A percentile compares a stretch with the other conserved stretches of the same genome.
Evolutionary conservation across 2,888 invertebrate genomes (phyloP).

Genomic region (Ferdinandea cuprea): DNA sequence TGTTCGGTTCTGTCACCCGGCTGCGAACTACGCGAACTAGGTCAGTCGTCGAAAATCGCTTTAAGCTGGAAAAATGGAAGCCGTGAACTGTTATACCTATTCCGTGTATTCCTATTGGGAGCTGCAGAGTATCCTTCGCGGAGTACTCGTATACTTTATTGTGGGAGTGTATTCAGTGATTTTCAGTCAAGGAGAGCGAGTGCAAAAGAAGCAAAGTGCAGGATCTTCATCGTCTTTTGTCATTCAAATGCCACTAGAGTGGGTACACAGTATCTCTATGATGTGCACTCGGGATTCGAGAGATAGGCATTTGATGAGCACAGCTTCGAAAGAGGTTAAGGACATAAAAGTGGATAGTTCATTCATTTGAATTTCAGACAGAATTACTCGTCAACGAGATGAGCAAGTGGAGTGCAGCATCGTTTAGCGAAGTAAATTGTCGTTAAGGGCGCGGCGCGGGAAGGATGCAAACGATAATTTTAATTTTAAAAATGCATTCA

Average conservation of each 20-base stretch:
- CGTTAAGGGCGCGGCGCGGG: not conserved
- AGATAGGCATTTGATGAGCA: slow-evolving; percentile 20
- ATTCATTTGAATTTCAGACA: slow-evolving; percentile 35
- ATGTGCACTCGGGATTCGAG: slow-evolving; percentile 33
- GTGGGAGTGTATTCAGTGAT: slow-evolving; percentile 45
- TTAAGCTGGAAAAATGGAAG: slow-evolving; percentile 28
- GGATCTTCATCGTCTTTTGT: slow-evolving; percentile 60
- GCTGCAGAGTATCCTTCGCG: slow-evolving; percentile 33
- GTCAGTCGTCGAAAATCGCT: slow-evolving; percentile 69
- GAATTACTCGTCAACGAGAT: slow-evolving; percentile 29
- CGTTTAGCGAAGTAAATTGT: slow-evolving; percentile 14
- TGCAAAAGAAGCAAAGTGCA: slow-evolving; percentile 41
- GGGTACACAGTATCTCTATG: slow-evolving; percentile 2
- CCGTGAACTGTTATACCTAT: not conserved
- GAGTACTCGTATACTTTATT: not conserved
- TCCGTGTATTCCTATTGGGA: not conserved
- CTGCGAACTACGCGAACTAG: slow-evolving; percentile 45
- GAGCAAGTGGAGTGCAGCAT: not conserved
- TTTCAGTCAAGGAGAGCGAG: slow-evolving; percentile 53
- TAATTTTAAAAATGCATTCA: too few species aligned
- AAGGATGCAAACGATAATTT: not conserved
- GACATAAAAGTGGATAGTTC: slow-evolving; percentile 50
- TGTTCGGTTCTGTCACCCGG: slow-evolving; percentile 50
- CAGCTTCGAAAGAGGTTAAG: slow-evolving; percentile 50
- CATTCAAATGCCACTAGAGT: slow-evolving; percentile 60